Evolutionary conservation across 2,888 invertebrate genomes (phyloP).

Genomic region (Adelphocoris suturalis): DNA sequence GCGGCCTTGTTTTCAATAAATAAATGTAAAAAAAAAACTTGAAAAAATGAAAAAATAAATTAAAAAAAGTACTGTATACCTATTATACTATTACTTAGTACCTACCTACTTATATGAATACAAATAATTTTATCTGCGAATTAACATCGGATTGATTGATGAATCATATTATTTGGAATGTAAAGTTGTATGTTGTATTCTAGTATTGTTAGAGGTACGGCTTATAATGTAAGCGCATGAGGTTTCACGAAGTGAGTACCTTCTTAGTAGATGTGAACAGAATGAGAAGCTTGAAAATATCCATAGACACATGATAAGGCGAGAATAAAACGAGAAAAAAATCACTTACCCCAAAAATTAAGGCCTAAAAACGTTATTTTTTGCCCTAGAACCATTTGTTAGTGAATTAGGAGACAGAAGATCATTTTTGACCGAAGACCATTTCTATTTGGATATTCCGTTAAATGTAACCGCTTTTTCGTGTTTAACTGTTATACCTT

Average conservation of each 20-base stretch:
- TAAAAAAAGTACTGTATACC: not conserved
- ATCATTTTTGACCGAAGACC: no score
- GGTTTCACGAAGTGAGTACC: not conserved
- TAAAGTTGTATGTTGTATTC: slow-evolving; percentile 1
- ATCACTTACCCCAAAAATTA: not conserved
- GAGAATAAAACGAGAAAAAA: not conserved
- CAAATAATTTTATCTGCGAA: slow-evolving; percentile 8
- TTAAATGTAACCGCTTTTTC: not conserved
- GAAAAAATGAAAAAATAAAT: not conserved
- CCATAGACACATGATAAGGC: not conserved
- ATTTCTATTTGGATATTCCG: not conserved
- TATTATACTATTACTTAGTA: slow-evolving; percentile 2
- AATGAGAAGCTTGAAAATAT: slow-evolving; percentile 10
- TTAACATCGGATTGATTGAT: not conserved
- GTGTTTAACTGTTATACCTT: not conserved
- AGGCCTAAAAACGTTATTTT: slow-evolving; percentile 44
- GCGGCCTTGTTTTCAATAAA: slow-evolving; percentile 16
- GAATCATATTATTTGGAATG: not conserved
- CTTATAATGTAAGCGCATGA: not conserved
- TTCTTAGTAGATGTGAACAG: not conserved
- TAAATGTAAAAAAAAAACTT: no score
- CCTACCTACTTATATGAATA: slow-evolving; percentile 1
- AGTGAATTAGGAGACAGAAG: not conserved
- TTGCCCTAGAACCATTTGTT: not conserved
- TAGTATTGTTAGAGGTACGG: not conserved